Conservation (phyloP, 2,888 invertebrate genomes). For the Ormyrus pomaceus region DNA sequence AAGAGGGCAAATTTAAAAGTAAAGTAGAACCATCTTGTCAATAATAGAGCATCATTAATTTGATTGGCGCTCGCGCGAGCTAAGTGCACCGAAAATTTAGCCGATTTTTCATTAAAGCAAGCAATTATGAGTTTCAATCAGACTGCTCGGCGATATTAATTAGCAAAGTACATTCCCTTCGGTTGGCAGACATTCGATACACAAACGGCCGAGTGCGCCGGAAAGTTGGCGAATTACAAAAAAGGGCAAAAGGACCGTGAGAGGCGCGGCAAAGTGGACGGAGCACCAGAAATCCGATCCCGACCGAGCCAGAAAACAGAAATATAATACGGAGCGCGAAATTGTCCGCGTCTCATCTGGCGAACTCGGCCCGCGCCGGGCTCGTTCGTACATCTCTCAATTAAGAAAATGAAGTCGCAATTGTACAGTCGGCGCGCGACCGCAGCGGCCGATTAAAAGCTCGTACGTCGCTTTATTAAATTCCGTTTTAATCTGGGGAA, state of each 20-base stretch:
- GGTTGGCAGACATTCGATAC: background rate
- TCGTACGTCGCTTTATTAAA: conserved; percentile 73
- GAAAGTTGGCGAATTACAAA: conserved; percentile 18
- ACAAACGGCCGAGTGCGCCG: conserved; percentile 14
- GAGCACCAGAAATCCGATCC: conserved; percentile 22
- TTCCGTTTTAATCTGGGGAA: conserved; percentile 71
- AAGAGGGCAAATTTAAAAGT: too few species aligned
- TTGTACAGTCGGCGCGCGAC: conserved; percentile 54
- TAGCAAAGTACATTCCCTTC: conserved; percentile 3
- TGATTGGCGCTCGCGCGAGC: too few species aligned
- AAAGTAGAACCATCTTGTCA: too few species aligned
- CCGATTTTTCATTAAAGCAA: too few species aligned
- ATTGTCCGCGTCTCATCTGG: conserved; percentile 57
- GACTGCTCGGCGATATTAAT: conserved; percentile 3
- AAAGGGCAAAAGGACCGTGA: background rate
- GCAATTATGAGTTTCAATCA: background rate
- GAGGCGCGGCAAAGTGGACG: background rate
- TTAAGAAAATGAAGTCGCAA: conserved; percentile 63
- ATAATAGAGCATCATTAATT: too few species aligned
- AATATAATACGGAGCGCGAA: conserved; percentile 32
- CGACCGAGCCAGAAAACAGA: conserved; percentile 19
- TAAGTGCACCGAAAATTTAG: too few species aligned
- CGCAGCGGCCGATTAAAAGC: conserved; percentile 70
- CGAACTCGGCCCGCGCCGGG: conserved; percentile 45
- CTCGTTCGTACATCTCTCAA: conserved; percentile 60